Percentiles rank a stretch among this genome's conserved stretches.
Evolutionary conservation across 92 coral and sea anemone species (phyloP).

Genomic region (Zoanthus sansibaricus): DNA sequence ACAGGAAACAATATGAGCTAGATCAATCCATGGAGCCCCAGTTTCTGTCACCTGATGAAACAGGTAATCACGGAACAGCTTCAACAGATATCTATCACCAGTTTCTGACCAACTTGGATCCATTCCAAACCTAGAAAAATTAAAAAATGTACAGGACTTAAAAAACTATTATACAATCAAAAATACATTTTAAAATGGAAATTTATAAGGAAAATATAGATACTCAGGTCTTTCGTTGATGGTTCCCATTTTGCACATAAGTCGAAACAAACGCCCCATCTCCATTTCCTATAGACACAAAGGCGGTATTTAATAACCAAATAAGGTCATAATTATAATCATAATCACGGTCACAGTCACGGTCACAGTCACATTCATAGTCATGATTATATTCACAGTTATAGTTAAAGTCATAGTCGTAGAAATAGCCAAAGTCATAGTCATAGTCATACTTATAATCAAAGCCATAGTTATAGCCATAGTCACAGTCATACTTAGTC

Average conservation of each 20-base stretch:
- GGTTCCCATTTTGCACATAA: conserved; percentile 91
- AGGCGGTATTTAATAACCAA: neutral
- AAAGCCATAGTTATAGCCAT: neutral
- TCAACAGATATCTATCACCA: conserved; percentile 94
- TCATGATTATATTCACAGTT: neutral
- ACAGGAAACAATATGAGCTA: conserved; percentile 94
- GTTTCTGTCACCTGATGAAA: conserved; percentile 94
- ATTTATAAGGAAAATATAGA: conserved; percentile 11
- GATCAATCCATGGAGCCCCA: conserved; percentile 85
- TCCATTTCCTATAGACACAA: conserved; percentile 88
- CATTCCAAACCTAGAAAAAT: conserved; percentile 82
- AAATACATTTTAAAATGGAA: too few relatives aligned
- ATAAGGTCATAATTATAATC: neutral
- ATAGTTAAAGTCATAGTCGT: neutral
- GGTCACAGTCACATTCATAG: neutral
- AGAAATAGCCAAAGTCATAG: neutral
- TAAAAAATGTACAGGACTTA: too few relatives aligned
- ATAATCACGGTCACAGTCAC: neutral
- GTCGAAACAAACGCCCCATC: conserved; percentile 89
- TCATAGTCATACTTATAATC: neutral
- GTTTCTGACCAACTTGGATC: conserved; percentile 99
- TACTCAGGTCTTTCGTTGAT: conserved; percentile 99
- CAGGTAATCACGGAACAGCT: conserved; percentile 93
- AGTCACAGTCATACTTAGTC: neutral
- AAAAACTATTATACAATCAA: neutral